Evolutionary conservation across 1,140 invertebrate genomes (phyloP).

Genomic region (Bombyx mori): ASM3026992v2 NC_085107.1:8786501-8787000

Average conservation of each 20-base stretch:
- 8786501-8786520: too few relatives aligned
- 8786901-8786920: slow-evolving; percentile 1
- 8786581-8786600: slow-evolving; percentile 14
- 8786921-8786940: not conserved
- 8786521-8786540: not conserved
- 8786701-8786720: slow-evolving; percentile 40
- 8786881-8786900: slow-evolving; percentile 14
- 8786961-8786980: slow-evolving; percentile 8
- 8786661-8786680: slow-evolving; percentile 16
- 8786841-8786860: slow-evolving; percentile 32
- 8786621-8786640: slow-evolving; percentile 21
- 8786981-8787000: not conserved
- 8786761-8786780: slow-evolving; percentile 45
- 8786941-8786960: slow-evolving; percentile 11
- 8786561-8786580: slow-evolving; percentile 20
- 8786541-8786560: slow-evolving; percentile 11
- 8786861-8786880: slow-evolving; percentile 23
- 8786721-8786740: slow-evolving; percentile 38
- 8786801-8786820: slow-evolving; percentile 36
- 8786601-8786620: slow-evolving; percentile 8
- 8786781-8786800: slow-evolving; percentile 41
- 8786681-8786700: slow-evolving; percentile 19
- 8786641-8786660: slow-evolving; percentile 2
- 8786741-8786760: slow-evolving; percentile 38
- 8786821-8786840: slow-evolving; percentile 18